Base-by-base conservation (phyloP, 1,140 invertebrate species). In the Diploscapter pachys region DNA sequence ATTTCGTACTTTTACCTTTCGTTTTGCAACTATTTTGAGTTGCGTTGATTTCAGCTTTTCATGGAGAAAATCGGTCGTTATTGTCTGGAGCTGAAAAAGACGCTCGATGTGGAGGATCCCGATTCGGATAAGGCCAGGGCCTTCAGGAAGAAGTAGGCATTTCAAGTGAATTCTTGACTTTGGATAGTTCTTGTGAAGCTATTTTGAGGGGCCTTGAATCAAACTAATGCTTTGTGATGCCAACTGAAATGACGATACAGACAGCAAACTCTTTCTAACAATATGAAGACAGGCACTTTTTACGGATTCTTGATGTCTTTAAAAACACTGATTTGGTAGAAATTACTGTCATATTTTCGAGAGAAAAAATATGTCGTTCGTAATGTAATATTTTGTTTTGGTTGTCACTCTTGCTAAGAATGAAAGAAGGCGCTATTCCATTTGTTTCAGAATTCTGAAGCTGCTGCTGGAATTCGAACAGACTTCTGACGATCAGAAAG, bases 391-490 rank as follows among this genome's bases (percentile, higher is more conserved):
- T 31, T 31, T 31, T 68, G 6, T 31, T 31, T 31, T 68, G 6
- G 6, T 64, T 70, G n/a, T 11, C 56, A 13, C n/a, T 62, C 11
- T 50, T 72, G 13, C 61, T 31, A 72, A 13, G 8, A 13, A 31
- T 31, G 31, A 31, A 31, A 31, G 31, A 31, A 31, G 31, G 31
- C 31, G 31, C 31, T 72, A 72, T 72, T 52, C 13, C 13, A 3
- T 64, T 77, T 64, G 49, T 72, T 72, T 73, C 52, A 76, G 74
- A 64, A 78, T 53, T 78, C 51, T 76, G 57, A 49, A n/a, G 76
- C 6, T 78, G 64, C 5, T 78, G 6, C 6, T n/a, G 51, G 66
- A 51, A 6, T 6, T 48, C 6, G 66, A 68, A 54, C 8, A 52
- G 51, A 48, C 48, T 6, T 52, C 53, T 68, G 66, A 55, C 6